Conservation (phyloP, 2,113 vertebrate species). For the Datnioides undecimradiatus region DNA sequence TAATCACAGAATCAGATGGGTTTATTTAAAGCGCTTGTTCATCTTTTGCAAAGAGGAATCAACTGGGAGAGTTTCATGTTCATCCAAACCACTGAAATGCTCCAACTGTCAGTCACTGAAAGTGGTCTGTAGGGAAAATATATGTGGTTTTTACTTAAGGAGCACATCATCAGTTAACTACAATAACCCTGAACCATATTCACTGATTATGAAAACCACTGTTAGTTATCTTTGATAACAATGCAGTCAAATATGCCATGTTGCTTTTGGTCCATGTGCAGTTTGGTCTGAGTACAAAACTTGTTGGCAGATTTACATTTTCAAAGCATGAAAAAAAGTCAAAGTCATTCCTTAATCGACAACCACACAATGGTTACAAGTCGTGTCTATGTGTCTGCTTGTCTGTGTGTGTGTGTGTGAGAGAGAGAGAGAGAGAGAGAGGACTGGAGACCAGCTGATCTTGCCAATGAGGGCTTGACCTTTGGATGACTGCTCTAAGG, state of each 20-base stretch:
- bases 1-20: background rate
- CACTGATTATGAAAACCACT: background rate
- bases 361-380: background rate
- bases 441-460: constrained; percentile 34
- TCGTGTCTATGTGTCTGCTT: no score
- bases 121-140: background rate
- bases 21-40: background rate
- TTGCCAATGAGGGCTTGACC: constrained; percentile 51
- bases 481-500: constrained; percentile 51
- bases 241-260: background rate
- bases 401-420: no score
- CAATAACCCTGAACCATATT: background rate
- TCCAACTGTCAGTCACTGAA: background rate
- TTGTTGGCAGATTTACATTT: background rate
- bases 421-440: no score
- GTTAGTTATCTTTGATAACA: background rate
- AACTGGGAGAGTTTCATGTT: background rate
- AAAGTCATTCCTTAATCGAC: background rate
- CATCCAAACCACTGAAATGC: background rate
- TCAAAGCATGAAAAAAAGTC: background rate
- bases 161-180: background rate
- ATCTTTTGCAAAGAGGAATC: background rate
- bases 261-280: background rate
- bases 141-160: background rate
- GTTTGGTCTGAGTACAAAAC: background rate